phyloP scores from a whole-genome alignment of 37 sponge, comb jelly and placozoan genomes.

The Aphrocallistes beatrix region DNA sequence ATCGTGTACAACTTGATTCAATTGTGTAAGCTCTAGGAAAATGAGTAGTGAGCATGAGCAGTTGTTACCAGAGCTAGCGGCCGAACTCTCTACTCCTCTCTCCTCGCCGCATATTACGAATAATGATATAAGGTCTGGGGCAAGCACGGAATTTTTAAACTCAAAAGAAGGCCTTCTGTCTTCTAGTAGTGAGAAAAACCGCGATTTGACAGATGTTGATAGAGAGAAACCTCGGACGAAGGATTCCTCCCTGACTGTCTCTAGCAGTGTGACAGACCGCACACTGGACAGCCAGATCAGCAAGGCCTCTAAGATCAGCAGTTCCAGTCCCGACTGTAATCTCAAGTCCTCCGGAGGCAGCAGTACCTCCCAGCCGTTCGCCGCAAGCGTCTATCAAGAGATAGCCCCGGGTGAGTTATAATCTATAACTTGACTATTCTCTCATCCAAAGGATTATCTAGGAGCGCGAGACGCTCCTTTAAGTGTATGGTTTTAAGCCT shows the following conservation, averaged over 20 bases:
- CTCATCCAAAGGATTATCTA: too few species aligned
- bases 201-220: neutral
- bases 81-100: too few species aligned
- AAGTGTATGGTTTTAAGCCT: too few species aligned
- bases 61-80: neutral
- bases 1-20: too few species aligned
- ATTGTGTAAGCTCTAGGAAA: too few species aligned
- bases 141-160: neutral
- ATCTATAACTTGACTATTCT: too few species aligned
- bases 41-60: conserved; percentile 18
- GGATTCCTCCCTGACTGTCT: neutral
- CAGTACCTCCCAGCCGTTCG: neutral
- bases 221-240: neutral
- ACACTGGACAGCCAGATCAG: neutral
- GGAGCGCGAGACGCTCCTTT: too few species aligned
- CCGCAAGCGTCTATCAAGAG: neutral
- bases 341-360: neutral
- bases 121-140: neutral
- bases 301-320: neutral
- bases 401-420: neutral
- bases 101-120: neutral
- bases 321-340: neutral
- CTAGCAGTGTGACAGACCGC: neutral
- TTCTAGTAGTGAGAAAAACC: neutral
- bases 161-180: neutral